Conservation (phyloP, 2,888 invertebrate species). For the Crioceris asparagi region DNA sequence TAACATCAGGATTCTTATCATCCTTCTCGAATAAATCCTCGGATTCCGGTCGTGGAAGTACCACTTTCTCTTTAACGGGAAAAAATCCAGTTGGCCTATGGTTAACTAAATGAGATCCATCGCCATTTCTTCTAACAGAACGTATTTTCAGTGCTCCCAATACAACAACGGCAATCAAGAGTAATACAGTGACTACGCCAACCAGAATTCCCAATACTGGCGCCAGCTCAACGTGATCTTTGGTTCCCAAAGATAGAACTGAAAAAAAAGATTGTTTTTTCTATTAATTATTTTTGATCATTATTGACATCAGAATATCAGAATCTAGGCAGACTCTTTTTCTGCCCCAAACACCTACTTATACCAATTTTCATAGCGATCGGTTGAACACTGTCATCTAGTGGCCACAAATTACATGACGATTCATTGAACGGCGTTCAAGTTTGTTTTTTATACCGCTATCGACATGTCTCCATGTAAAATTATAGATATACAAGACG, state of each 20-base stretch:
- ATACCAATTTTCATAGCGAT: too few species aligned
- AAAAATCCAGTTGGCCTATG: conserved; percentile 52
- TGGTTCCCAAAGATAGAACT: conserved; percentile 40
- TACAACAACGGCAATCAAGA: conserved; percentile 53
- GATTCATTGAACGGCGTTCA: too few species aligned
- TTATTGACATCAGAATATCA: too few species aligned
- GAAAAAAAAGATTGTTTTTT: too few species aligned
- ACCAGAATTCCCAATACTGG: conserved; percentile 55
- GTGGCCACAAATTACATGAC: too few species aligned
- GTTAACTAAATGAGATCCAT: conserved; percentile 33
- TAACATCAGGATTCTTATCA: conserved; percentile 82
- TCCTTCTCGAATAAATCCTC: conserved; percentile 67
- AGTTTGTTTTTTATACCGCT: too few species aligned
- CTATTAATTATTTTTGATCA: too few species aligned
- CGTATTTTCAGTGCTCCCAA: conserved; percentile 50
- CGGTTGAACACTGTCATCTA: too few species aligned
- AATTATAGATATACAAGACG: too few species aligned
- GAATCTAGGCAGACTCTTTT: too few species aligned
- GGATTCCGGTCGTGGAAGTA: conserved; percentile 50
- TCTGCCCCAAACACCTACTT: too few species aligned
- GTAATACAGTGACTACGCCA: conserved; percentile 57
- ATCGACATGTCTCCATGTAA: too few species aligned
- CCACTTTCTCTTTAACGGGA: conserved; percentile 55
- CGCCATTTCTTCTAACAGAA: conserved; percentile 45
- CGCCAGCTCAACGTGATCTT: conserved; percentile 44